phyloP scores from a whole-genome alignment of 92 coral and sea anemone genomes.

The Epizoanthus illoricatus region DNA sequence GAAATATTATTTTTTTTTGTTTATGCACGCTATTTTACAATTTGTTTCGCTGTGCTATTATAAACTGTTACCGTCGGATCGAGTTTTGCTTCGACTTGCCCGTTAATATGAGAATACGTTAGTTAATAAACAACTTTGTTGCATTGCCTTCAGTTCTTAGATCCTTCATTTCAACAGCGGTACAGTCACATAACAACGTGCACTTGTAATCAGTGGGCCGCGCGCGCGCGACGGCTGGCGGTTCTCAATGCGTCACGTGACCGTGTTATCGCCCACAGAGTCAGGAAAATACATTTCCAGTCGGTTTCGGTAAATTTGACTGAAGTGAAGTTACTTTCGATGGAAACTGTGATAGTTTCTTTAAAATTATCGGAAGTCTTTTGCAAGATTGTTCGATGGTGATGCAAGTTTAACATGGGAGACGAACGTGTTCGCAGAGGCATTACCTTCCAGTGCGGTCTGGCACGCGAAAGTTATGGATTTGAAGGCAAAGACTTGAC shows the following conservation, averaged over 20 bases:
- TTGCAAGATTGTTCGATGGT: conserved; percentile 46
- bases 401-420: conserved; percentile 43
- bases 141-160: too few species aligned
- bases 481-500: conserved; percentile 94
- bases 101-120: too few species aligned
- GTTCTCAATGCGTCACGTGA: conserved; percentile 70
- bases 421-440: conserved; percentile 84
- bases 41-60: too few species aligned
- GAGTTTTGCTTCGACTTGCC: too few species aligned
- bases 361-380: conserved; percentile 4
- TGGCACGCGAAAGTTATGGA: conserved; percentile 94
- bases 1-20: too few species aligned
- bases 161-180: too few species aligned
- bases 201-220: too few species aligned
- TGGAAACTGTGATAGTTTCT: conserved; percentile 25
- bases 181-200: too few species aligned
- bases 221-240: background rate
- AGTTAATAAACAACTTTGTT: too few species aligned
- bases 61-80: too few species aligned
- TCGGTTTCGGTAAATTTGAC: conserved; percentile 34
- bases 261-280: conserved; percentile 87
- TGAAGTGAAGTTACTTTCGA: conserved; percentile 23
- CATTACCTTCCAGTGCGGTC: conserved; percentile 93
- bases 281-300: conserved; percentile 80
- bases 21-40: too few species aligned